These are phyloP conservation scores for Tympanuchus pallidicinctus DNA, from an alignment of 2,113 vertebrate genomes.

Conservation along the genomic window DNA sequence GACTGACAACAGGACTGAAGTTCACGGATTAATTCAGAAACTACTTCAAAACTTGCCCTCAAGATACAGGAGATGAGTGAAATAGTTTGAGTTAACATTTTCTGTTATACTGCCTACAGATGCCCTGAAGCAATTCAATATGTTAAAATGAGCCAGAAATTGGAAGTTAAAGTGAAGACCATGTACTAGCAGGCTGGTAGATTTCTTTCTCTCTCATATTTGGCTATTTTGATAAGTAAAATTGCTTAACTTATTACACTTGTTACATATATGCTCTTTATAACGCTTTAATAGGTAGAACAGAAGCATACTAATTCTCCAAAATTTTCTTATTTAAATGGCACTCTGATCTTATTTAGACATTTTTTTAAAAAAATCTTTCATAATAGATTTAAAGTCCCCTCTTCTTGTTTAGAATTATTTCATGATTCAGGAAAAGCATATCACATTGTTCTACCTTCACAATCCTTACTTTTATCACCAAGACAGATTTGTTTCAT, in stretches of 20 bases:
- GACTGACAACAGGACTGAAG: neutral
- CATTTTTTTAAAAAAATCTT: too few relatives aligned
- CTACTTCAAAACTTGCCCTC: neutral
- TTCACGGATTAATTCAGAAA: neutral
- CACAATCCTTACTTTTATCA: neutral
- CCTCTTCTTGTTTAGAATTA: neutral
- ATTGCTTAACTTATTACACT: neutral
- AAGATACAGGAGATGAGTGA: neutral
- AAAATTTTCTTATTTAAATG: neutral
- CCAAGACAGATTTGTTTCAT: neutral
- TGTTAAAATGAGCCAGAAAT: neutral
- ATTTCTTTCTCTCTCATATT: neutral
- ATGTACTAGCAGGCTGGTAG: neutral
- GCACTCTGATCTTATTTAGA: neutral
- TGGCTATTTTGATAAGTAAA: neutral
- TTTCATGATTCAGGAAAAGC: neutral
- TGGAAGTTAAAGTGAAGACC: neutral
- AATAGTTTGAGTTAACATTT: neutral
- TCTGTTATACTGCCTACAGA: neutral
- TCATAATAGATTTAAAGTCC: neutral
- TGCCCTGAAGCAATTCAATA: constrained; percentile 5
- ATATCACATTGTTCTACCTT: neutral
- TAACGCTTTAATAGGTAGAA: neutral
- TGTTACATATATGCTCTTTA: neutral
- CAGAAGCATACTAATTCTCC: neutral